phyloP scores from a whole-genome alignment of 2,797 vertebrate species.

The Leptodactylus fallax region DNA sequence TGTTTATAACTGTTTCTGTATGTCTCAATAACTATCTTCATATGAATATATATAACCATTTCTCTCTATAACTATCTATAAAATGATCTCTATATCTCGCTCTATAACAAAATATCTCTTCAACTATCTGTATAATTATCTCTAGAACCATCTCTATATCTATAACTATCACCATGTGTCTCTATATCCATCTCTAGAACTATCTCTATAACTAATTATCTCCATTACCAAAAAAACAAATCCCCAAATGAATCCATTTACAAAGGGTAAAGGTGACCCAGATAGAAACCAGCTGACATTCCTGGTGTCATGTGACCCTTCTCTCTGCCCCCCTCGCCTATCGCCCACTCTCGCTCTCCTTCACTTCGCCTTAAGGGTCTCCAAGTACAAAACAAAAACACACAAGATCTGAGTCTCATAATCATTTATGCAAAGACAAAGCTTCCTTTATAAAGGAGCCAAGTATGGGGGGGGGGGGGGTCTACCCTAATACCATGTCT shows the following conservation, averaged over 20 bases:
- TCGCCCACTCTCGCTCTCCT: background rate
- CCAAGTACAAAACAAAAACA: conserved; percentile 45
- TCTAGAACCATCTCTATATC: no score
- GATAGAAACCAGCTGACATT: conserved; percentile 61
- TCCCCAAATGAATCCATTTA: conserved; percentile 21
- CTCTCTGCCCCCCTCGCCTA: background rate
- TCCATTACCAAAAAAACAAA: background rate
- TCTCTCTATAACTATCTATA: no score
- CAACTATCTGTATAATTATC: no score
- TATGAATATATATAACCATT: no score
- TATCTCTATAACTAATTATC: background rate
- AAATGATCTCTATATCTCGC: no score
- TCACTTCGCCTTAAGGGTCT: conserved; percentile 28
- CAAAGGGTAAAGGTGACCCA: conserved; percentile 40
- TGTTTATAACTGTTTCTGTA: no score
- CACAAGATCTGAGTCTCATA: conserved; percentile 6
- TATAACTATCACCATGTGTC: no score
- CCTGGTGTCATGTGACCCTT: conserved; percentile 21
- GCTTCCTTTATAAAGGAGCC: background rate
- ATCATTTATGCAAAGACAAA: conserved; percentile 37
- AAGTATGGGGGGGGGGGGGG: background rate
- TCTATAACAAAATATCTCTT: no score
- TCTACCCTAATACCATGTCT: background rate
- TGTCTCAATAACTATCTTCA: no score
- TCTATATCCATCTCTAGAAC: no score